Conservation (phyloP, 2,113 vertebrate genomes). For the Pogonocichla stellata region DNA sequence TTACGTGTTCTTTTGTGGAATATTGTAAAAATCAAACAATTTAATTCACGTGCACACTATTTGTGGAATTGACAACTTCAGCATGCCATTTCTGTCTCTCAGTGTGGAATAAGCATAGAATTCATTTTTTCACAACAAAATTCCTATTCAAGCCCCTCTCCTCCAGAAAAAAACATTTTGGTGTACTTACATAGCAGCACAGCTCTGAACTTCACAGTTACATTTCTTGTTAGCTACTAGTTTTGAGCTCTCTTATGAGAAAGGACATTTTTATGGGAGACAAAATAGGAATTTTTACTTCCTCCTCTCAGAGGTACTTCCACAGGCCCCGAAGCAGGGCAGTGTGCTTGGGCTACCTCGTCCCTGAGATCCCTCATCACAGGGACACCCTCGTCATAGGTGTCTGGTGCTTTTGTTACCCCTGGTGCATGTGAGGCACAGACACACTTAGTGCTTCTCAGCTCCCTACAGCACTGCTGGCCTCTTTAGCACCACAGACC, state of each 20-base stretch:
- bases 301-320: background rate
- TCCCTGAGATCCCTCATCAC: background rate
- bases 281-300: background rate
- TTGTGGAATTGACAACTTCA: background rate
- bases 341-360: background rate
- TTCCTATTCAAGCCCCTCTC: background rate
- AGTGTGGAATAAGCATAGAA: background rate
- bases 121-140: background rate
- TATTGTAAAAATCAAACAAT: background rate
- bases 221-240: background rate
- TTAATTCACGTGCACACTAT: background rate
- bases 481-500: background rate
- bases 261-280: background rate
- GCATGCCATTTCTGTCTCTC: background rate
- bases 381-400: background rate
- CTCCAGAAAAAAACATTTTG: background rate
- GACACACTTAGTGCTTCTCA: background rate
- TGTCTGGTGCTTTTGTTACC: background rate
- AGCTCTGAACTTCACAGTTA: background rate
- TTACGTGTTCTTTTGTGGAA: background rate
- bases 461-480: background rate
- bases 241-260: background rate
- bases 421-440: background rate
- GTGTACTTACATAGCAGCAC: background rate
- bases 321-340: background rate